Evolutionary conservation across 2,797 vertebrate genomes (phyloP).

Genomic region (Sebastes hubbsi): DNA sequence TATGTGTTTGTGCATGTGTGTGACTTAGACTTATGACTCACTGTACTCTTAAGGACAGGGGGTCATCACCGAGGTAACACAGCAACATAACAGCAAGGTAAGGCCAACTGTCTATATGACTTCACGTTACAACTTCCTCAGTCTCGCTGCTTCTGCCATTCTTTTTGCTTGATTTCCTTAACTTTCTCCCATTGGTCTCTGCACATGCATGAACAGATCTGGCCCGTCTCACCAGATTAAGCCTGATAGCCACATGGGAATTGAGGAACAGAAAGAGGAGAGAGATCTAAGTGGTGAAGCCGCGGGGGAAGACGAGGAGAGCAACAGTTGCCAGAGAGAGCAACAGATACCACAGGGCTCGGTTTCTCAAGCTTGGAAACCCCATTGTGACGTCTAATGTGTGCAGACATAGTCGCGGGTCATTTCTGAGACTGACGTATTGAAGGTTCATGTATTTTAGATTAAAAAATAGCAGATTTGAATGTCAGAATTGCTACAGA

Average conservation of each 20-base stretch:
- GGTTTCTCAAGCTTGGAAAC: neutral
- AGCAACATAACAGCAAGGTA: neutral
- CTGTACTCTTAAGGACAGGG: neutral
- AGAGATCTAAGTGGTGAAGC: neutral
- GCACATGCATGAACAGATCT: conserved; percentile 1
- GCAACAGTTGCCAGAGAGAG: conserved; percentile 13
- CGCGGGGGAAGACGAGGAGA: neutral
- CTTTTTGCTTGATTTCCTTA: neutral
- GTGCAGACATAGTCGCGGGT: neutral
- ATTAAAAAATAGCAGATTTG: neutral
- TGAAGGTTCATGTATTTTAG: neutral
- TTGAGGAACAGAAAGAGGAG: neutral
- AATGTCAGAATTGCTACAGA: neutral
- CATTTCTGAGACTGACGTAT: neutral
- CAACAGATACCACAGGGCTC: conserved; percentile 11
- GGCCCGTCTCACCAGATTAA: conserved; percentile 22
- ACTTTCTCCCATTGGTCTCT: neutral
- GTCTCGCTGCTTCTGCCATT: neutral
- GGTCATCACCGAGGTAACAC: neutral
- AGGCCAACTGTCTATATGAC: conserved; percentile 3
- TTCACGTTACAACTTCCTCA: neutral
- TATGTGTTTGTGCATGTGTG: neutral
- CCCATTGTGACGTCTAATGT: neutral
- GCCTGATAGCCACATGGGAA: conserved; percentile 13
- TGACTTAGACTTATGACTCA: neutral